A percentile compares a stretch with the other conserved stretches of the same genome.
Conservation (phyloP, 30 jellyfish, hydroid and myxozoan genomes). For the Chrysaora quinquecirrha region DNA sequence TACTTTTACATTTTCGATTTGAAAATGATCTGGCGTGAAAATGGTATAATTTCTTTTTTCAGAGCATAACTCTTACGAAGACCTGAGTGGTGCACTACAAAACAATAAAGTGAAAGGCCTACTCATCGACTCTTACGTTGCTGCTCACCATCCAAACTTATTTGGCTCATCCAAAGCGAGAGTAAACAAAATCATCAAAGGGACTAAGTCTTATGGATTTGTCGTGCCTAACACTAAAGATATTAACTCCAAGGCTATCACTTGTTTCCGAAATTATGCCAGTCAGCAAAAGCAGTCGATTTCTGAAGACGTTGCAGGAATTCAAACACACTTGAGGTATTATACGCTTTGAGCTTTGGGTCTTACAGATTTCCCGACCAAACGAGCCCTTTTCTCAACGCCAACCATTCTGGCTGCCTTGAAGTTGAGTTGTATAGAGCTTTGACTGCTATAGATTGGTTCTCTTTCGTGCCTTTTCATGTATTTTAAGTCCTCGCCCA, state of each 20-base stretch:
- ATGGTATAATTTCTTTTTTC: no score
- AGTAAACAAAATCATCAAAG: constrained; percentile 71
- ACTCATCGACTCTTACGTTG: constrained; percentile 85
- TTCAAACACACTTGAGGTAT: constrained; percentile 65
- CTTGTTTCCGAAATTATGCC: constrained; percentile 65
- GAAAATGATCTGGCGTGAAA: no score
- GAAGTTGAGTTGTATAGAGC: no score
- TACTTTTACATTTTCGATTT: no score
- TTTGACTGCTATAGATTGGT: no score
- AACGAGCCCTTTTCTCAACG: no score
- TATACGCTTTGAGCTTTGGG: background rate
- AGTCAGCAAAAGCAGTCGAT: constrained; percentile 72
- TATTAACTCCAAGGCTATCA: constrained; percentile 13
- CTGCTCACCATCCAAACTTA: constrained; percentile 70
- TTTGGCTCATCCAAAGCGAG: constrained; percentile 53
- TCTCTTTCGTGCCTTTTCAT: no score
- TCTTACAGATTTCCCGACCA: no score
- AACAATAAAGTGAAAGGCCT: constrained; percentile 62
- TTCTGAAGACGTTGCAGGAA: constrained; percentile 62
- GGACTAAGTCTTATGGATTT: constrained; percentile 74
- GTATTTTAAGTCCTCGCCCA: no score
- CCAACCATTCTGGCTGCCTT: no score
- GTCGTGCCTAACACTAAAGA: constrained; percentile 72
- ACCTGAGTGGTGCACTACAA: constrained; percentile 53
- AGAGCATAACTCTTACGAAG: constrained; percentile 56